These are phyloP conservation scores for Micromussa lordhowensis DNA, from an alignment of 92 coral and sea anemone species.

Conservation along the genomic window DNA sequence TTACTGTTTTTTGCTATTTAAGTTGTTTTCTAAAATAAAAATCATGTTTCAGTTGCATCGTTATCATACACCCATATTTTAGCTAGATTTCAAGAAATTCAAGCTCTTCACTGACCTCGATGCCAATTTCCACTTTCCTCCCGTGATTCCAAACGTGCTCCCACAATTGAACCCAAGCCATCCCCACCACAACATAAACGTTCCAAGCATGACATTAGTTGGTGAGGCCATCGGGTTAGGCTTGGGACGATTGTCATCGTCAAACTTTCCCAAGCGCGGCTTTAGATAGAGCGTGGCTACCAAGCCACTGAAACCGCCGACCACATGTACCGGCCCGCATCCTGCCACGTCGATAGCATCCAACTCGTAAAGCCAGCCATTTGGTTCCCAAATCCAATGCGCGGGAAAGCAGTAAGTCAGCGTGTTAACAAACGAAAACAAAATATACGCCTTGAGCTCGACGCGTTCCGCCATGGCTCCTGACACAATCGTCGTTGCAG, in stretches of 20 bases:
- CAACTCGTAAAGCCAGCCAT: slow-evolving; percentile 76
- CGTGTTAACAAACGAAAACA: slow-evolving; percentile 82
- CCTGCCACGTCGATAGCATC: slow-evolving; percentile 90
- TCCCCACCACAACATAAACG: slow-evolving; percentile 92
- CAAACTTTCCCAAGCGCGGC: slow-evolving; percentile 77
- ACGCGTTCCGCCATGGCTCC: slow-evolving; percentile 95
- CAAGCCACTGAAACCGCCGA: slow-evolving; percentile 83
- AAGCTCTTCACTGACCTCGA: slow-evolving; percentile 65
- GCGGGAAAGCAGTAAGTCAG: slow-evolving; percentile 81
- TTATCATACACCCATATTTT: background rate
- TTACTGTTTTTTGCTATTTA: background rate
- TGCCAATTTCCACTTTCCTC: slow-evolving; percentile 84
- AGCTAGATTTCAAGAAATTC: background rate
- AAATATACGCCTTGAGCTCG: slow-evolving; percentile 76
- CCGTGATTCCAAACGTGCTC: slow-evolving; percentile 85
- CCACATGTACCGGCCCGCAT: slow-evolving; percentile 90
- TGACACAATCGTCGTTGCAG: slow-evolving; percentile 84
- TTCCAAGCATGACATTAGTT: slow-evolving; percentile 81
- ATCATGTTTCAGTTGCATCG: background rate
- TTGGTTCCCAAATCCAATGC: slow-evolving; percentile 85
- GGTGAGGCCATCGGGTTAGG: slow-evolving; percentile 79
- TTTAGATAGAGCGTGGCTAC: slow-evolving; percentile 80
- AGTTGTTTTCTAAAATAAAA: too few species aligned
- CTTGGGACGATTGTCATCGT: slow-evolving; percentile 61
- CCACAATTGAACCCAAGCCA: slow-evolving; percentile 91